Percentiles rank a stretch among this genome's conserved stretches.
Conservation (phyloP, 2,797 vertebrate species). For the Danio aesculapii region DNA sequence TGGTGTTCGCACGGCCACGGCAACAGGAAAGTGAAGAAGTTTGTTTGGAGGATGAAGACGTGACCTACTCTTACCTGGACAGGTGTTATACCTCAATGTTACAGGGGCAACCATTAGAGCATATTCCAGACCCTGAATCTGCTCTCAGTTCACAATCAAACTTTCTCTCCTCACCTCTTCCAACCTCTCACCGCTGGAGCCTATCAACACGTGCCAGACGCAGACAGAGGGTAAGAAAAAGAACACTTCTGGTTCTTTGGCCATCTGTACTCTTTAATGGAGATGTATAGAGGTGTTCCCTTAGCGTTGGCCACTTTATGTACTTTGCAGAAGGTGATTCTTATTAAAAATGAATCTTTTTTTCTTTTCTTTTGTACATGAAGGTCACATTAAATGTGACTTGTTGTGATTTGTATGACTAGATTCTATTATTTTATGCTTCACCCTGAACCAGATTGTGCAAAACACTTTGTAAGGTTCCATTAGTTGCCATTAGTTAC, state of each 20-base stretch:
- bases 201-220: slow-evolving; percentile 78
- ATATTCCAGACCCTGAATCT: slow-evolving; percentile 4
- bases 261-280: not conserved
- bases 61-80: slow-evolving; percentile 63
- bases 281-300: not conserved
- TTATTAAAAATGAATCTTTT: not conserved
- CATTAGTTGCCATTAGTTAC: no score
- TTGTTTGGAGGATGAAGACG: slow-evolving; percentile 61
- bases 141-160: not conserved
- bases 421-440: not conserved
- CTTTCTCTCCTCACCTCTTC: slow-evolving; percentile 35
- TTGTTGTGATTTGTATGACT: not conserved
- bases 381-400: not conserved
- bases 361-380: not conserved
- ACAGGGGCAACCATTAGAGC: slow-evolving; percentile 38
- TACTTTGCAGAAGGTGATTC: not conserved
- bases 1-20: slow-evolving; percentile 82
- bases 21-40: slow-evolving; percentile 61
- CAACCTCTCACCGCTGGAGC: slow-evolving; percentile 67
- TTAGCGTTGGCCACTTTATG: not conserved
- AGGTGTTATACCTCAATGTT: slow-evolving; percentile 51
- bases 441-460: not conserved
- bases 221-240: slow-evolving; percentile 76
- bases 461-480: no score
- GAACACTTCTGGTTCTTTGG: not conserved